phyloP scores from a whole-genome alignment of 2,113 vertebrate genomes.

The Pelmatolapia mariae region DNA sequence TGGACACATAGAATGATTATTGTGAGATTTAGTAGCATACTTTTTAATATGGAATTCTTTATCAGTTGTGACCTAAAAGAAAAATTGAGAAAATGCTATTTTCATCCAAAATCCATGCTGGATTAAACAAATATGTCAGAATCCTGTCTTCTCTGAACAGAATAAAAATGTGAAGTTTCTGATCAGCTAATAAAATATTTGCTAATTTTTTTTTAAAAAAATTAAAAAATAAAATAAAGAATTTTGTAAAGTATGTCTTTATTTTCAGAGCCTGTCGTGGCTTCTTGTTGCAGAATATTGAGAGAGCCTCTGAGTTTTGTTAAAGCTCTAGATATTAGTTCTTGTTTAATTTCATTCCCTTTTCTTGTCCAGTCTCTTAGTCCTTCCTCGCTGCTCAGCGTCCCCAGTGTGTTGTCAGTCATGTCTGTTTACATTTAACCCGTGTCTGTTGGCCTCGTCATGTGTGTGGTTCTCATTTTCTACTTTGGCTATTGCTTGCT shows the following conservation, averaged over 20 bases:
- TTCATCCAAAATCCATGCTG: neutral
- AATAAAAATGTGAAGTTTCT: neutral
- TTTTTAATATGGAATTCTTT: neutral
- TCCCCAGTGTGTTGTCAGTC: rapidly evolving
- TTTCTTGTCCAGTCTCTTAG: neutral
- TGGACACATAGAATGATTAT: neutral
- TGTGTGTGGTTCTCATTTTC: neutral
- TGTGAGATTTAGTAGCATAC: neutral
- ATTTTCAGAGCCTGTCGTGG: neutral
- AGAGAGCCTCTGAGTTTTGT: neutral
- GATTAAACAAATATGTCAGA: neutral
- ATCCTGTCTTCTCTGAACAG: neutral
- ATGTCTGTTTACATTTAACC: neutral
- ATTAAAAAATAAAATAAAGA: neutral
- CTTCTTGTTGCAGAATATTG: neutral
- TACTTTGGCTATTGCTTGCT: neutral
- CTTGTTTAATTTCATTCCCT: neutral
- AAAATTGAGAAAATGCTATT: neutral
- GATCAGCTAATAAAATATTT: neutral
- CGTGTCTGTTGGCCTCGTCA: rapidly evolving
- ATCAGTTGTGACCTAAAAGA: neutral
- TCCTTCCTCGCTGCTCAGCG: neutral
- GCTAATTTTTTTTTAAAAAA: rapidly evolving
- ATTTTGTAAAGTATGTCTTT: neutral
- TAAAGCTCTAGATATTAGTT: neutral